Evolutionary conservation across 1,140 invertebrate species (phyloP), one percentile per base, ranked within the genome.

Genomic region (Drosophila sechellia): DNA sequence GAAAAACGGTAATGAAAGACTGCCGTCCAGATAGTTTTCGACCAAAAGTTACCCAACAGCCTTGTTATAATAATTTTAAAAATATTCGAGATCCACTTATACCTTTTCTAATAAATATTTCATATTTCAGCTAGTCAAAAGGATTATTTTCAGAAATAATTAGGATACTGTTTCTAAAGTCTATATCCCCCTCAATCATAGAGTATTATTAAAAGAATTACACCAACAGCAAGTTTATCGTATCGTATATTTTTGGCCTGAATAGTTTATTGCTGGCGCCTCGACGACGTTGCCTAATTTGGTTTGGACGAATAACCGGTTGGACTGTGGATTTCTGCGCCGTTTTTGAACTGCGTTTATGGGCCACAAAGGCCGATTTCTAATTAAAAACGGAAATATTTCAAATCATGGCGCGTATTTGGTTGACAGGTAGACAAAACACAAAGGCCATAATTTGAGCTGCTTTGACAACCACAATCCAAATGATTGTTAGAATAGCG

Each of bases 341-440:
- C 39, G 57, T 35, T 76, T 61, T 61, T 39, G 13, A 63, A 15
- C 39, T 48, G 75, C 65, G 43, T 73, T 76, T 84, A 70, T 81
- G 81, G 61, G 39, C 55, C 49, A 74, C 68, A 54, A 54, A 69
- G 39, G 59, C 45, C 52, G 65, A 48, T 83, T 75, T 86, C 83
- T 77, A 87, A 86, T 86, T 87, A 86, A 86, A 81, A 86, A 12
- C 83, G 64, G 57, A 87, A 83, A 87, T 86, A 86, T 81, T 81
- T 79, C 20, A 39, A 37, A 39, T 39, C 15, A 8, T 22, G 25
- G 5, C 39, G 13, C 55, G 15, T 11, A 2, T 22, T 40, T 66
- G 15, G 63, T n/a, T 48, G 59, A 64, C 58, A 63, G 59, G 25
- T 34, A 49, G 15, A 59, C 53, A 61, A 37, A 46, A 40, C 22